Evolutionary conservation across 2,797 vertebrate species (phyloP).

Genomic region (Acestrorhynchus altus): DNA sequence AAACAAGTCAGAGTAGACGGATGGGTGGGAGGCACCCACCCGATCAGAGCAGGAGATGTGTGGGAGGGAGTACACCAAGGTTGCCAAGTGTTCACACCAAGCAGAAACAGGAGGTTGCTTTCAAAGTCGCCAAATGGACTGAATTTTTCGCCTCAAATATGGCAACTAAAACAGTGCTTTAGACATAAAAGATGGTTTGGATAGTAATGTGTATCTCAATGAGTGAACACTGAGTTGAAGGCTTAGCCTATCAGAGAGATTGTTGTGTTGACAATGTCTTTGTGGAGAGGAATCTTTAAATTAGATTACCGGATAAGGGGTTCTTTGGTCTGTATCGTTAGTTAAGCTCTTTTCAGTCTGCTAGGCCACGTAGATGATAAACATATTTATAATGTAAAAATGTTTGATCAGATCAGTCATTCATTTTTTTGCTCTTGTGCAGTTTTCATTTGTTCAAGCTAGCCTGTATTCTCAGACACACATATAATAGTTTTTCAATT

Average conservation of each 20-base stretch:
- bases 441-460: too few relatives aligned
- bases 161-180: slow-evolving; percentile 20
- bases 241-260: background rate
- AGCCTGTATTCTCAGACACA: too few relatives aligned
- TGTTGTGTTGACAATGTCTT: background rate
- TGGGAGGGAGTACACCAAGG: slow-evolving; percentile 50
- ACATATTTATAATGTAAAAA: too few relatives aligned
- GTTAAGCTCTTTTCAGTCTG: too few relatives aligned
- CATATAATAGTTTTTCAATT: too few relatives aligned
- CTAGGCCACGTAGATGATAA: too few relatives aligned
- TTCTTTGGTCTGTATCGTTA: background rate
- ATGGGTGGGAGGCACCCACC: slow-evolving; percentile 54
- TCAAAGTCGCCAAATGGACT: slow-evolving; percentile 29
- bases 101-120: slow-evolving; percentile 44
- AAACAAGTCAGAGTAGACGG: slow-evolving; percentile 46
- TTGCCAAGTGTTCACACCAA: slow-evolving; percentile 54
- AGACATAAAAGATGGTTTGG: background rate
- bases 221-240: background rate
- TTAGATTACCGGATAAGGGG: slow-evolving; percentile 3
- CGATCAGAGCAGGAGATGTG: slow-evolving; percentile 55
- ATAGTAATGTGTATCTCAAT: background rate
- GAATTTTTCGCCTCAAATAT: slow-evolving; percentile 10
- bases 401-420: too few relatives aligned
- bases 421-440: too few relatives aligned
- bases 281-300: background rate